A percentile compares a stretch with the other conserved stretches of the same genome.
phyloP scores from a whole-genome alignment of 2,888 invertebrate genomes.

The Mesorhabditis sp. region DNA sequence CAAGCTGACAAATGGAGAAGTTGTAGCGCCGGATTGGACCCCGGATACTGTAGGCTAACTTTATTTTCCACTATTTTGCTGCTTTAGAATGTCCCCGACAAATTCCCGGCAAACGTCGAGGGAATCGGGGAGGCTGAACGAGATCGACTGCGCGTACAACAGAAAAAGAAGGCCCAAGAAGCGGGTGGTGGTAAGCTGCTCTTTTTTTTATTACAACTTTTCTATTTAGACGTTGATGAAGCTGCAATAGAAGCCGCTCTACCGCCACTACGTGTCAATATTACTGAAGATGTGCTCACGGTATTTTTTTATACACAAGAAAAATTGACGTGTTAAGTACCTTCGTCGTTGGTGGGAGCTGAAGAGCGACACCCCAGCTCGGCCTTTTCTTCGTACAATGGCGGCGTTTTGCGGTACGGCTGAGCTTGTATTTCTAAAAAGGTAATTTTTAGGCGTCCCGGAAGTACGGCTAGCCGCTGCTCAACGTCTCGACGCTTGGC shows the following conservation, averaged over 20 bases:
- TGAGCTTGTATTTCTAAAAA: neutral
- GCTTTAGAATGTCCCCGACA: conserved; percentile 4
- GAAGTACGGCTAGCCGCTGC: conserved; percentile 79
- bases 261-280: conserved; percentile 1
- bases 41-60: neutral
- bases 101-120: neutral
- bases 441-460: conserved; percentile 69
- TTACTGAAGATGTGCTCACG: neutral
- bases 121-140: neutral
- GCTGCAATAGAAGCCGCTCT: neutral
- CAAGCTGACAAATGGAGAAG: neutral
- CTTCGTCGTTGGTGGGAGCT: neutral
- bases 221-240: neutral
- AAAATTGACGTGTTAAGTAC: neutral
- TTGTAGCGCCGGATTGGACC: neutral
- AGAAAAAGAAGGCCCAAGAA: neutral
- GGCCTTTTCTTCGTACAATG: neutral
- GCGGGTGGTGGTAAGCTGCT: too few relatives aligned
- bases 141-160: neutral
- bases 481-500: conserved; percentile 82
- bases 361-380: neutral
- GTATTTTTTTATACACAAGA: neutral
- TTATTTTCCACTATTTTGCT: neutral
- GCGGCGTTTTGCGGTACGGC: neutral
- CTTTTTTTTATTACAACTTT: neutral